phyloP scores from a whole-genome alignment of 2,113 vertebrate species.

The Isurus oxyrinchus region DNA sequence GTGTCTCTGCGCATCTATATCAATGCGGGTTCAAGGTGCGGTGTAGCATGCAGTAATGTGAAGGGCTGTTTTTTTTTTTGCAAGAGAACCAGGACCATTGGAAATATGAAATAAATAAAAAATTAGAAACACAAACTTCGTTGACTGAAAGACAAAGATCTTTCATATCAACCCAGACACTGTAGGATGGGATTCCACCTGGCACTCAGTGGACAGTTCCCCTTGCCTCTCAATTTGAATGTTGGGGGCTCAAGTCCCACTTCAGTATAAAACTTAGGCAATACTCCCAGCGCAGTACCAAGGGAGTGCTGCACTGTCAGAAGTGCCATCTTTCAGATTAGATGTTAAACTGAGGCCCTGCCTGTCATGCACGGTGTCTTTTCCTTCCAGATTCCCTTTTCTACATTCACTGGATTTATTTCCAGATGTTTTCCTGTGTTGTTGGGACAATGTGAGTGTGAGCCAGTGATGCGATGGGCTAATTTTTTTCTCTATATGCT shows the following conservation, averaged over 20 bases:
- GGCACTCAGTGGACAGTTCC: background rate
- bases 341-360: background rate
- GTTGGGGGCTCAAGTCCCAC: background rate
- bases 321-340: background rate
- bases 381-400: background rate
- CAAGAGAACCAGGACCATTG: background rate
- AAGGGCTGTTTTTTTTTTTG: background rate
- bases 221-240: background rate
- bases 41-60: background rate
- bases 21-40: background rate
- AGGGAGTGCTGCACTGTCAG: background rate
- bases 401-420: background rate
- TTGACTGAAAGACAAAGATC: background rate
- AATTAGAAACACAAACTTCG: background rate
- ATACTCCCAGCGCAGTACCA: background rate
- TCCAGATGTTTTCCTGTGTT: too few species aligned
- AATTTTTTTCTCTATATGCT: too few species aligned
- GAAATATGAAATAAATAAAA: background rate
- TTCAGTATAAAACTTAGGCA: background rate
- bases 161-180: background rate
- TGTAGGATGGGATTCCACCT: background rate
- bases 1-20: background rate
- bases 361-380: too few species aligned
- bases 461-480: too few species aligned
- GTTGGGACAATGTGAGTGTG: too few species aligned